Base-by-base conservation (phyloP, 2,113 vertebrate species). In the Philantomba maxwellii region DNA sequence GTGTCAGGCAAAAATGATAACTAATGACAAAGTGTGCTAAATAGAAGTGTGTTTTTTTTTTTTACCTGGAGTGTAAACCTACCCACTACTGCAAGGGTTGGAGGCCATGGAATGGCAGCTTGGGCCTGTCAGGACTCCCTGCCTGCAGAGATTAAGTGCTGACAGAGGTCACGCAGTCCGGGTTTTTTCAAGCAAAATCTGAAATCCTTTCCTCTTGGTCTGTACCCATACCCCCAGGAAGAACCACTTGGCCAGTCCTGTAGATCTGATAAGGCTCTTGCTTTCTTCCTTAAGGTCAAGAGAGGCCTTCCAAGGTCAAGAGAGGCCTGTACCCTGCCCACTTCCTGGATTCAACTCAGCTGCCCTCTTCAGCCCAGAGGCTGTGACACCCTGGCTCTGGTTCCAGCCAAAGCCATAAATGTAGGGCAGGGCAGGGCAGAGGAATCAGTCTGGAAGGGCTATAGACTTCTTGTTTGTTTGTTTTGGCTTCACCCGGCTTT, bases 171-270 rank as follows among this genome's bases (percentile, higher is more conserved):
- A 83, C 0, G 1, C 39, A 26, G 73, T 49, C 91, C 80, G 87
- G 23, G 15, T 94, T 92, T 97, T 94, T 90, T 87, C 84, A 94
- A 95, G 96, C 58, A 84, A 93, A 96, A 75, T 49, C 90, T 70
- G 57, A 91, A 91, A 28, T 4, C 45, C 39, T 95, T 36, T 77
- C 55, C 30, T 78, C 45, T 39, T 58, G 62, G 30, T 80, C 75
- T 62, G 62, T 64, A 36, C 77, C 66, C 25, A 1, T 1, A 45
- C 64, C 26, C 53, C 39, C 51, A 89, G 91, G 82, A 97, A 91
- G 95, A 87, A 36, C 17, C 0, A 2, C 66, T 60, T 23, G 53
- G 85, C 77, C 39, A 45, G 4, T 23, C 28, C 83, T 13, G 7
- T 7, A 5, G 89, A 83, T 80, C n/a, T 14, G 70, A 87, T 81